A percentile compares a stretch with the other conserved stretches of the same genome.
phyloP scores from a whole-genome alignment of 1,140 invertebrate species.

The Cyrtorhinus lividipennis region DNA sequence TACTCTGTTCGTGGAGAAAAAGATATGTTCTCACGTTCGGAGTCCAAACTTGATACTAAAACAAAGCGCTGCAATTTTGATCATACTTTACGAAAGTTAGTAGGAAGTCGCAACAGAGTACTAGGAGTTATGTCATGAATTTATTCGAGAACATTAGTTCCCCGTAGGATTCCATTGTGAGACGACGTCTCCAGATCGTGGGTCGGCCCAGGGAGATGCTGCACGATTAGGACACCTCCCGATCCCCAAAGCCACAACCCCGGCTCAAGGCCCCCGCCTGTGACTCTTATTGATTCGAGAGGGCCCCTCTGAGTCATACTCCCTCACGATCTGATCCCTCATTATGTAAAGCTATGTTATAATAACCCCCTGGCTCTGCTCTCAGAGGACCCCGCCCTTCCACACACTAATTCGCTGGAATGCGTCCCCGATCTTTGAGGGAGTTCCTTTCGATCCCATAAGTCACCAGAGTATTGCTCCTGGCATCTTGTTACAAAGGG shows the following conservation, averaged over 20 bases:
- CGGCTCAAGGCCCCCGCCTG: not conserved
- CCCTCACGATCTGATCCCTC: constrained; percentile 7
- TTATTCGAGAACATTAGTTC: not conserved
- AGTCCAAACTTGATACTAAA: too few species aligned
- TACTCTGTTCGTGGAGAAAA: too few species aligned
- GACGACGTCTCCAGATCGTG: not conserved
- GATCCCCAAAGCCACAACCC: not conserved
- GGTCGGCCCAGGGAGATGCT: not conserved
- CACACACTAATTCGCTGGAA: not conserved
- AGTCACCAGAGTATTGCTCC: not conserved
- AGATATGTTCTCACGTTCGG: too few species aligned
- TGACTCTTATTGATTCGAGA: constrained; percentile 6
- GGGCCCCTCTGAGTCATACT: not conserved
- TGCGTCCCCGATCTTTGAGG: not conserved
- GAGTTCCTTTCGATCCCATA: not conserved
- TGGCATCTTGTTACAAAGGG: not conserved
- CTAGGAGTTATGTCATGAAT: not conserved
- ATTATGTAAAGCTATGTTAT: constrained; percentile 10
- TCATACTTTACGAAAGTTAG: too few species aligned
- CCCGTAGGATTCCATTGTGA: not conserved
- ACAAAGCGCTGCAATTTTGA: too few species aligned
- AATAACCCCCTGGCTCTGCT: not conserved
- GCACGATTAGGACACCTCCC: constrained; percentile 1
- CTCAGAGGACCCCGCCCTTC: not conserved
- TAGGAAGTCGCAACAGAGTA: too few species aligned